Percentiles rank a stretch among this genome's conserved stretches.
Evolutionary conservation across 2,888 invertebrate species (phyloP).

Genomic region (Erebia ligea): DNA sequence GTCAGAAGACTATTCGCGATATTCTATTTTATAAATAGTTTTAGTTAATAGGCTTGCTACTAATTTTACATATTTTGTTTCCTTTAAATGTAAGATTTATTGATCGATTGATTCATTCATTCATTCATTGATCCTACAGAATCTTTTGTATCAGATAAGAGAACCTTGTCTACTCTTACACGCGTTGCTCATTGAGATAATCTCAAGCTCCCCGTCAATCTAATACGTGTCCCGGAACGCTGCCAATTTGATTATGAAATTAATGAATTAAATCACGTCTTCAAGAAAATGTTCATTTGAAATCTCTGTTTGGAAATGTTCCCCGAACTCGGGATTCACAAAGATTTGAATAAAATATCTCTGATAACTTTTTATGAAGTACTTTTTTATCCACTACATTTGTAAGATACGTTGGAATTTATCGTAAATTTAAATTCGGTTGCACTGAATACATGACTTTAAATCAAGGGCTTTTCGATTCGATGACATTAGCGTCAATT

Average conservation of each 20-base stretch:
- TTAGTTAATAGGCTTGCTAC: too few relatives aligned
- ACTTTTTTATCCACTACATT: too few relatives aligned
- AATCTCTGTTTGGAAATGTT: neutral
- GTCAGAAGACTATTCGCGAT: too few relatives aligned
- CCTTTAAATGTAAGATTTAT: too few relatives aligned
- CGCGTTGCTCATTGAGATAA: neutral
- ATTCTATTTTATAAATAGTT: too few relatives aligned
- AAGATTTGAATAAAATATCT: neutral
- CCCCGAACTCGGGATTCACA: neutral
- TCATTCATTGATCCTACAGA: neutral
- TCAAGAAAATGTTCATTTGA: constrained; percentile 6
- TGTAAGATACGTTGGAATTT: too few relatives aligned
- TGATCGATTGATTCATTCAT: too few relatives aligned
- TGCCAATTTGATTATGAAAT: constrained; percentile 35
- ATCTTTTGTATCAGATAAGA: neutral
- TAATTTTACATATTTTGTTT: too few relatives aligned
- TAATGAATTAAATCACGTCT: constrained; percentile 34
- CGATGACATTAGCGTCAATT: too few relatives aligned
- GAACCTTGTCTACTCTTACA: neutral
- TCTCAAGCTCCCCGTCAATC: constrained; percentile 14
- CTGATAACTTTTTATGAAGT: neutral
- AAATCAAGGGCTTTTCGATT: too few relatives aligned
- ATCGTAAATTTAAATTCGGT: too few relatives aligned
- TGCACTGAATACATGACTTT: too few relatives aligned
- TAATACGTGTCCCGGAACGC: constrained; percentile 14